These are phyloP conservation scores for Crotalus helleri DNA, from an alignment of 2,113 vertebrate genomes.

Conservation along the genomic window DNA sequence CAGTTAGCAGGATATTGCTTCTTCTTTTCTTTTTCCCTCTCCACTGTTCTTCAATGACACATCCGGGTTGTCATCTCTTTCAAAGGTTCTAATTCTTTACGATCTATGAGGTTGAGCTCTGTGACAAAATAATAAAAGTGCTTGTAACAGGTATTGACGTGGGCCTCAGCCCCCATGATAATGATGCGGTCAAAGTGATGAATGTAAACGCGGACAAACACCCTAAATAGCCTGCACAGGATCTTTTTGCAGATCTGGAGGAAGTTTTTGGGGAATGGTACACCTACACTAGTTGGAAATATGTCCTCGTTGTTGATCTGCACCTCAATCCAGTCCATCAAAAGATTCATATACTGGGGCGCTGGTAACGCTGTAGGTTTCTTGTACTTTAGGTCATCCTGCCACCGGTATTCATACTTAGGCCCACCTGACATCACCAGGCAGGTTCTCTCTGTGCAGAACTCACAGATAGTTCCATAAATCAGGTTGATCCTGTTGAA, in stretches of 20 bases:
- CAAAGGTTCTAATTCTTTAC: slow-evolving; percentile 83
- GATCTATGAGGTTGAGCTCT: slow-evolving; percentile 84
- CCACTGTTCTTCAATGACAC: slow-evolving; percentile 69
- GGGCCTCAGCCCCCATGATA: slow-evolving; percentile 82
- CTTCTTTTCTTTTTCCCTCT: slow-evolving; percentile 39
- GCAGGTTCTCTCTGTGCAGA: slow-evolving; percentile 82
- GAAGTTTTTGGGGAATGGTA: slow-evolving; percentile 87
- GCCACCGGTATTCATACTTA: slow-evolving; percentile 84
- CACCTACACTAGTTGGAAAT: slow-evolving; percentile 83
- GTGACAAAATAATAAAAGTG: slow-evolving; percentile 89
- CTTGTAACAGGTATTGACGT: slow-evolving; percentile 88
- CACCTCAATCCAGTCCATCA: slow-evolving; percentile 87
- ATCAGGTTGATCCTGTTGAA: slow-evolving; percentile 87
- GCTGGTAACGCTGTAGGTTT: slow-evolving; percentile 82
- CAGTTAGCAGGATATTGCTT: slow-evolving; percentile 26
- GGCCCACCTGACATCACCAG: slow-evolving; percentile 87
- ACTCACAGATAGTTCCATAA: slow-evolving; percentile 85
- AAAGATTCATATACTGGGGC: slow-evolving; percentile 84
- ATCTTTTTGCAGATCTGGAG: slow-evolving; percentile 89
- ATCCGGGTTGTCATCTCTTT: slow-evolving; percentile 81
- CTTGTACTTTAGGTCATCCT: slow-evolving; percentile 83
- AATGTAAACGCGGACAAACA: slow-evolving; percentile 86
- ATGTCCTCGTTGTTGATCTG: slow-evolving; percentile 85
- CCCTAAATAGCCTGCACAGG: slow-evolving; percentile 82
- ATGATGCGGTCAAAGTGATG: slow-evolving; percentile 86